phyloP scores from a whole-genome alignment of 2,113 vertebrate species.

The Brevimyrus niger region DNA sequence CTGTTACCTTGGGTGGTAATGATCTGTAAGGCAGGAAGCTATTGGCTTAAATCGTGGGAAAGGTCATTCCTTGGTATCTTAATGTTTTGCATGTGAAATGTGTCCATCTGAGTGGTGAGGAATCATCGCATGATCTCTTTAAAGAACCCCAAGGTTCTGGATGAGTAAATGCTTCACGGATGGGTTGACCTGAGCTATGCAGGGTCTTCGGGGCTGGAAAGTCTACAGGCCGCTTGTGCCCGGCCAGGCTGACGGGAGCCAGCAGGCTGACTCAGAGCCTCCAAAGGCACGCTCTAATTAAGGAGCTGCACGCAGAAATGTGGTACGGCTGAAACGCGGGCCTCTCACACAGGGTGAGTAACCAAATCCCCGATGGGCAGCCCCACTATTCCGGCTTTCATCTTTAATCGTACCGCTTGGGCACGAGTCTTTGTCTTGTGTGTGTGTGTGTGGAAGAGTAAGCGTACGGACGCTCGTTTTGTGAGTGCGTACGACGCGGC shows the following conservation, averaged over 20 bases:
- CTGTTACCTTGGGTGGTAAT: neutral
- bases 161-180: neutral
- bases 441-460: neutral
- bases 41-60: neutral
- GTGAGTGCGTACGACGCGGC: neutral
- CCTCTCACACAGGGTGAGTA: slow-evolving; percentile 23
- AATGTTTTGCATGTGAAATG: neutral
- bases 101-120: neutral
- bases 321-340: slow-evolving; percentile 28
- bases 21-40: neutral
- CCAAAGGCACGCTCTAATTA: slow-evolving; percentile 42
- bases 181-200: neutral
- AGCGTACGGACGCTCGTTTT: neutral
- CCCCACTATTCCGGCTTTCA: slow-evolving; percentile 11
- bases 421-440: neutral
- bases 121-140: neutral
- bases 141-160: neutral
- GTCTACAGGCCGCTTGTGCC: neutral
- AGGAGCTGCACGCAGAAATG: slow-evolving; percentile 47
- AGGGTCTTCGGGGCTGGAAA: neutral
- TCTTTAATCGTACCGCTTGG: neutral
- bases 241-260: slow-evolving; percentile 20
- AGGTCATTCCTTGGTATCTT: neutral
- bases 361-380: slow-evolving; percentile 42
- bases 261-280: slow-evolving; percentile 19